Conservation (phyloP, 2,888 invertebrate species). For the Megamerina dolium region DNA sequence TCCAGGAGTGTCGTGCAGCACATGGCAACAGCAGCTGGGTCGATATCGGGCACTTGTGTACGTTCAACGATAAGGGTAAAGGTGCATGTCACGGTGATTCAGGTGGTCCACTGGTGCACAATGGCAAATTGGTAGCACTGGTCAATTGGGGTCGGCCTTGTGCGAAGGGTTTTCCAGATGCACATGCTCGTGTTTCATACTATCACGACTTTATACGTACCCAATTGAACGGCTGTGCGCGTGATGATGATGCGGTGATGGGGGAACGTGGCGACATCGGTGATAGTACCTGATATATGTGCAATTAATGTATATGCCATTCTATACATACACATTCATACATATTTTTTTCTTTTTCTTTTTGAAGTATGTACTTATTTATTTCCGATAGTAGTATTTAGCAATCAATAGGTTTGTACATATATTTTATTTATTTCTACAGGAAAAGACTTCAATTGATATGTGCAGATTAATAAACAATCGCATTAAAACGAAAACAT, state of each 20-base stretch:
- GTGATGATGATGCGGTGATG: constrained; percentile 1
- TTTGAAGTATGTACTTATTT: too few relatives aligned
- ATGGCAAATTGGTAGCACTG: constrained; percentile 38
- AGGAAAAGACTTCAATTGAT: too few relatives aligned
- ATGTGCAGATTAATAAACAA: too few relatives aligned
- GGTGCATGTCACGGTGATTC: constrained; percentile 50
- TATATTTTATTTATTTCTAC: too few relatives aligned
- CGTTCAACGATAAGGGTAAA: constrained; percentile 54
- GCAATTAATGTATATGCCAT: too few relatives aligned
- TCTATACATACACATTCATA: too few relatives aligned
- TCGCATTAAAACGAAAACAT: too few relatives aligned
- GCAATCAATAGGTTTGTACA: too few relatives aligned
- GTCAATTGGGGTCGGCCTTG: constrained; percentile 48
- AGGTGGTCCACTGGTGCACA: constrained; percentile 42
- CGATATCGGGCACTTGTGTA: constrained; percentile 57
- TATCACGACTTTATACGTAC: constrained; percentile 45
- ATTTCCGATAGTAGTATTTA: too few relatives aligned
- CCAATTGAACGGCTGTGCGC: constrained; percentile 24
- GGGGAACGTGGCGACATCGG: too few relatives aligned
- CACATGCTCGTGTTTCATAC: constrained; percentile 42
- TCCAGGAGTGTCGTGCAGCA: constrained; percentile 53
- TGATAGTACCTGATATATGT: too few relatives aligned
- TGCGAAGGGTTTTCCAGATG: constrained; percentile 43
- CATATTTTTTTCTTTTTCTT: too few relatives aligned
- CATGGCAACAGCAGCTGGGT: constrained; percentile 51